Conservation (phyloP, 2,797 vertebrate genomes). For the Epinephelus coioides region DNA sequence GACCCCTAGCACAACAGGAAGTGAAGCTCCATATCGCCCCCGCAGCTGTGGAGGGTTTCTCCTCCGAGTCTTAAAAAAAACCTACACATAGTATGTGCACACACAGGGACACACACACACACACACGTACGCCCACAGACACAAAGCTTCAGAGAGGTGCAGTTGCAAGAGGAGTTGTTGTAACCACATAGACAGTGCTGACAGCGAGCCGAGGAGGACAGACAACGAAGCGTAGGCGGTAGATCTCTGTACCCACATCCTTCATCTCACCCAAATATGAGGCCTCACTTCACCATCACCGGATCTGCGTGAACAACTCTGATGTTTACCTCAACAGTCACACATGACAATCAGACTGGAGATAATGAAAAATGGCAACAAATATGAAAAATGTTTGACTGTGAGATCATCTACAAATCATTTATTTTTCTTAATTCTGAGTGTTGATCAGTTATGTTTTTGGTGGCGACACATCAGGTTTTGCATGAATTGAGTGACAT, state of each 20-base stretch:
- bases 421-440: not conserved
- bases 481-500: constrained; percentile 48
- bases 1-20: constrained; percentile 81
- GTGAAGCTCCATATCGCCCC: constrained; percentile 72
- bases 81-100: not conserved
- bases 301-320: constrained; percentile 48
- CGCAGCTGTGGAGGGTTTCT: constrained; percentile 76
- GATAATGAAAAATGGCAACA: not conserved
- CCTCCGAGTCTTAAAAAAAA: constrained; percentile 47
- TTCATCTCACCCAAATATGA: constrained; percentile 67
- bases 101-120: not conserved
- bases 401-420: not conserved
- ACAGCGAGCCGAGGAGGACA: constrained; percentile 65
- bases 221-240: constrained; percentile 69
- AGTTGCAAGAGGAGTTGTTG: constrained; percentile 71
- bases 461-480: not conserved
- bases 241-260: constrained; percentile 77
- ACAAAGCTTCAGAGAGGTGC: constrained; percentile 56
- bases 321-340: constrained; percentile 66
- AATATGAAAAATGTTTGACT: constrained; percentile 7
- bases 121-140: constrained; percentile 39
- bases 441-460: not conserved
- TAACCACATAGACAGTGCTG: constrained; percentile 71
- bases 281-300: constrained; percentile 63
- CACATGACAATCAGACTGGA: constrained; percentile 14